A percentile compares a stretch with the other conserved stretches of the same genome.
These are phyloP conservation scores for Artemia sinica DNA, from an alignment of 2,888 invertebrate species.

Conservation along the genomic window DNA sequence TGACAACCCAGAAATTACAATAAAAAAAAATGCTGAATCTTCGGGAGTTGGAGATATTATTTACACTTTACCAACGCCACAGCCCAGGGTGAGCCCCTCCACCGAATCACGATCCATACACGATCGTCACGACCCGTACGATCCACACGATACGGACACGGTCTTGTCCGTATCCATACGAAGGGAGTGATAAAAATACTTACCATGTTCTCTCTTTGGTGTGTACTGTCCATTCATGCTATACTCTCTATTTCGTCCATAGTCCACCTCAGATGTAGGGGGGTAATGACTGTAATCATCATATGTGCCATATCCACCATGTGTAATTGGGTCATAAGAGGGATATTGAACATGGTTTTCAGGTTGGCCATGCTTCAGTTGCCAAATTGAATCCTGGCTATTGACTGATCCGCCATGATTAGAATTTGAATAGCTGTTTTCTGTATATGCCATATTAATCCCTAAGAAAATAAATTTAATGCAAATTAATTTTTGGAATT, in stretches of 20 bases:
- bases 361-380: conserved; percentile 45
- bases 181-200: conserved; percentile 71
- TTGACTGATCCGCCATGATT: conserved; percentile 89
- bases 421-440: conserved; percentile 68
- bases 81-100: no score
- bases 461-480: conserved; percentile 35
- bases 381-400: conserved; percentile 84
- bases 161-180: conserved; percentile 75
- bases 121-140: no score
- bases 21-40: no score
- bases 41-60: no score
- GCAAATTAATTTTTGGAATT: no score
- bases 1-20: no score
- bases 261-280: conserved; percentile 37
- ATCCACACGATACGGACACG: conserved; percentile 32
- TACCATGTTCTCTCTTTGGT: conserved; percentile 40
- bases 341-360: conserved; percentile 22
- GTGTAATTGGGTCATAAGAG: conserved; percentile 34
- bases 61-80: no score
- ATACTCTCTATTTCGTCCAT: conserved; percentile 16
- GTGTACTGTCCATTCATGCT: background rate
- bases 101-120: no score
- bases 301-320: conserved; percentile 62
- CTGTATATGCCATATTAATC: conserved; percentile 74
- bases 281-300: conserved; percentile 73